These are phyloP conservation scores for Thysanoteuthis rhombus DNA, from an alignment of 2,888 invertebrate genomes.

Conservation along the genomic window DNA sequence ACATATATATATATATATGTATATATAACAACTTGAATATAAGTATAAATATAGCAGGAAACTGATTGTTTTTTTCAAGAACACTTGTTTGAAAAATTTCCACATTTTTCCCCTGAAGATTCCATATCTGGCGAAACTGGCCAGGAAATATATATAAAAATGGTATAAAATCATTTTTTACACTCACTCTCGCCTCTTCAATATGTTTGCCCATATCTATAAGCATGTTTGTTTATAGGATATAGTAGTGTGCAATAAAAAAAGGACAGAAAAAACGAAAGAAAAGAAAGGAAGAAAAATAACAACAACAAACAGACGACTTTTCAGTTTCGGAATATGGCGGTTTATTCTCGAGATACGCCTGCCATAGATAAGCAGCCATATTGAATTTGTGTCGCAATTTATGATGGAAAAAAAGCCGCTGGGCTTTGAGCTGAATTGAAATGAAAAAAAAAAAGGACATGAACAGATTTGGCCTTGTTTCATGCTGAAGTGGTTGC, in stretches of 20 bases:
- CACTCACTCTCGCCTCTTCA: too few relatives aligned
- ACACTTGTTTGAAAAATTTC: too few relatives aligned
- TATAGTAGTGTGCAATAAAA: too few relatives aligned
- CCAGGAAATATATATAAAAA: too few relatives aligned
- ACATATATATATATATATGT: neutral
- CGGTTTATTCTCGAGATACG: neutral
- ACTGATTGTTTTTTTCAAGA: too few relatives aligned
- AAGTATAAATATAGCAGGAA: neutral
- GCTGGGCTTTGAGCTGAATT: neutral
- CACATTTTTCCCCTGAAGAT: too few relatives aligned
- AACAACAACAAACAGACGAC: neutral
- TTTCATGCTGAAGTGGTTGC: neutral
- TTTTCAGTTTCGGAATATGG: neutral
- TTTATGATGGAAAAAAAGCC: neutral
- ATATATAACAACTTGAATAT: neutral
- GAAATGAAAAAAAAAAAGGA: neutral
- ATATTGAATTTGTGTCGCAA: constrained; percentile 12
- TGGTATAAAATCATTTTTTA: too few relatives aligned
- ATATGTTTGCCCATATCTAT: too few relatives aligned
- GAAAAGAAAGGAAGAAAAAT: neutral
- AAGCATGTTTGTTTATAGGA: too few relatives aligned
- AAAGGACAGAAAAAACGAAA: too few relatives aligned
- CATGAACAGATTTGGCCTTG: neutral
- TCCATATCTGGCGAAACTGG: too few relatives aligned
- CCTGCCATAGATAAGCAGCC: neutral